Evolutionary conservation across 2,888 invertebrate species (phyloP).

Genomic region (Sesamia inferens): DNA sequence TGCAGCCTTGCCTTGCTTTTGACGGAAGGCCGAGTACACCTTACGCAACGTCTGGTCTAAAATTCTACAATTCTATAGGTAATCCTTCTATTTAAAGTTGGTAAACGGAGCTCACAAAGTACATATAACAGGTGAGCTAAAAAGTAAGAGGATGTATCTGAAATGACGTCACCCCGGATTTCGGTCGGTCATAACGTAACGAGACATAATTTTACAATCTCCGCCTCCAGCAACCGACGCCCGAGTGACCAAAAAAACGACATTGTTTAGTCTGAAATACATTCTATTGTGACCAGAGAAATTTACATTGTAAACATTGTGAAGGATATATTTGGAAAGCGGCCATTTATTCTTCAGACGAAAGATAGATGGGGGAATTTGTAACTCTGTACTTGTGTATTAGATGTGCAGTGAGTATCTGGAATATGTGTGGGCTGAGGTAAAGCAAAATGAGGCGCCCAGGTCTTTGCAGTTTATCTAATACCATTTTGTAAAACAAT

Average conservation of each 20-base stretch:
- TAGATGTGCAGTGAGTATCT: background rate
- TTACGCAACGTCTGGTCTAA: conserved; percentile 17
- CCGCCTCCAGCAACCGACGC: conserved; percentile 62
- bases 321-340: conserved; percentile 49
- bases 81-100: conserved; percentile 43
- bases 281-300: conserved; percentile 44
- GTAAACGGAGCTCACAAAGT: conserved; percentile 26
- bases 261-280: conserved; percentile 36
- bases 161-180: conserved; percentile 80
- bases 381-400: background rate
- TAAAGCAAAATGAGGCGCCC: too few species aligned
- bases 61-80: conserved; percentile 3
- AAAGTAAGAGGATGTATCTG: conserved; percentile 76
- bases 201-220: conserved; percentile 73
- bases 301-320: conserved; percentile 24
- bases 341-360: conserved; percentile 5
- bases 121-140: conserved; percentile 56
- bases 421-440: too few species aligned
- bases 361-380: background rate
- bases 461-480: too few species aligned
- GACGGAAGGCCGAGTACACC: background rate
- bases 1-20: background rate
- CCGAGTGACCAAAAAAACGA: conserved; percentile 41
- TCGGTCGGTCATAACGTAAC: conserved; percentile 69
- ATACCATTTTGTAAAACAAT: background rate